Base-by-base conservation (phyloP, 2,888 invertebrate species). In the Lepidonotus clava region DNA sequence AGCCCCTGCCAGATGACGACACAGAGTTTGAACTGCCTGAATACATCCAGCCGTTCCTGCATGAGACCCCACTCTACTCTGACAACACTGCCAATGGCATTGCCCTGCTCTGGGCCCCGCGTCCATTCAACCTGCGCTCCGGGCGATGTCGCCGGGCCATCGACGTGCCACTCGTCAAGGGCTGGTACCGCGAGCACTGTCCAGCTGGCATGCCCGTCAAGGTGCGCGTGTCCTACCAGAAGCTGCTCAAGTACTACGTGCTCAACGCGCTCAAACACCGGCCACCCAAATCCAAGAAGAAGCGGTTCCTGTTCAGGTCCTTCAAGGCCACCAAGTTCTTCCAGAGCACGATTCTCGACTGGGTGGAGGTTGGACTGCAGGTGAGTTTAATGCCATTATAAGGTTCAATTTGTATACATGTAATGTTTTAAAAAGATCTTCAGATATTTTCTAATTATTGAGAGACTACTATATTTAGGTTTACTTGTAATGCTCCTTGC, bases 241-340 rank as follows among this genome's bases (percentile, higher is more conserved):
- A 99, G 93, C 95, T 99, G 51, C 95, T 99, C 80, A 99, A 99
- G 94, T 99, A 99, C 94, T 99, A 97, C 93, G 99, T 99, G 0
- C 95, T 99, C 61, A 99, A 99, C 95, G 98, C 99, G 0, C 95
- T 99, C 86, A 99, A 99, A 94, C 99, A 99, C 94, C 96, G 98
- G 88, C 97, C 98, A 71, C 99, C 99, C 0, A 99, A 99, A 94
- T 97, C 99, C 14, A 99, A 99, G 94, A 99, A 99, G 95, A 99
- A 99, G 93, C 96, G 99, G 96, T 99, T 99, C 93, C 95, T 99
- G 76, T 99, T 99, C 96, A 96, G 99, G 41, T 99, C 99, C 0
- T 99, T 99, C 95, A 99, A 99, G 95, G 98, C 99, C 0, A 99
- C 99, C 0, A 99, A 99, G 95, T 99, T 99, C 95, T 99, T 99